Evolutionary conservation across 2,797 vertebrate species (phyloP).

Genomic region (Scyliorhinus canicula): DNA sequence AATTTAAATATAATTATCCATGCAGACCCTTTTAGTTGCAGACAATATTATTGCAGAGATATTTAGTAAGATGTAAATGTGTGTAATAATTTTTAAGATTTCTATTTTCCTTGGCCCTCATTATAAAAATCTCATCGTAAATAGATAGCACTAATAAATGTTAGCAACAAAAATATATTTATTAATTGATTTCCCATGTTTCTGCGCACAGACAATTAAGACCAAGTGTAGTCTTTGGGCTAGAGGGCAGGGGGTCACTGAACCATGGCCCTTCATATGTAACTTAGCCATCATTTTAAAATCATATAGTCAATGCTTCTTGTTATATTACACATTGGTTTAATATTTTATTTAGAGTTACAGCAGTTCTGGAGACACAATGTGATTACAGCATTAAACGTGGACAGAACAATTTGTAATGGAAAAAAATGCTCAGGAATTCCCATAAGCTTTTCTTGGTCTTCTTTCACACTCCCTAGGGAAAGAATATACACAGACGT

Average conservation of each 20-base stretch:
- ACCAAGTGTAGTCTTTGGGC: neutral
- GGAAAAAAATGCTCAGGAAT: neutral
- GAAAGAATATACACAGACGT: neutral
- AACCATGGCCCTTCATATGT: neutral
- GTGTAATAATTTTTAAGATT: neutral
- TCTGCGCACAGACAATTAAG: neutral
- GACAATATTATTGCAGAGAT: neutral
- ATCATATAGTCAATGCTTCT: neutral
- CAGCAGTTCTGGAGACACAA: neutral
- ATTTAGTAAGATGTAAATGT: neutral
- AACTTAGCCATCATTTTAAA: neutral
- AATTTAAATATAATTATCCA: neutral
- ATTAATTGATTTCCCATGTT: neutral
- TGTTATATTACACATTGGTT: neutral
- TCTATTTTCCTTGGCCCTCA: neutral
- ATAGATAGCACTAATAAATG: neutral
- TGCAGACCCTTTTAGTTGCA: neutral
- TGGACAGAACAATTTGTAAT: neutral
- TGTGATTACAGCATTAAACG: neutral
- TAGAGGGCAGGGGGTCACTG: neutral
- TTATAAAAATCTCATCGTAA: neutral
- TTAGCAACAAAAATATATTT: neutral
- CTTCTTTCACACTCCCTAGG: neutral
- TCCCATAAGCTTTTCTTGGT: neutral
- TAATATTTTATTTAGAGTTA: neutral